phyloP scores from a whole-genome alignment of 1,140 invertebrate genomes.

The Trissolcus basalis region DNA sequence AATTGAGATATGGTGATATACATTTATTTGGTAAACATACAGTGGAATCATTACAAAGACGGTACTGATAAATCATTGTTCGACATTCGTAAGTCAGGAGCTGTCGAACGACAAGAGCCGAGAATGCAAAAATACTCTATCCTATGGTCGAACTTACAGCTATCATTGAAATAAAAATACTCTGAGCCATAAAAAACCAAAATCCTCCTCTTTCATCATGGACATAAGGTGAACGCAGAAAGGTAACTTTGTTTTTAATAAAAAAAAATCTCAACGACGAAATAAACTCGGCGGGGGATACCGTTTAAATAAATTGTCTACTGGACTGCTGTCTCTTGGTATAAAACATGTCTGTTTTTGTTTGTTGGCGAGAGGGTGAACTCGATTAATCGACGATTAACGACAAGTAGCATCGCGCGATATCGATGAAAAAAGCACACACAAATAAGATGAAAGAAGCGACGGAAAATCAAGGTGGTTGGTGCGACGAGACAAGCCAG shows the following conservation, averaged over 20 bases:
- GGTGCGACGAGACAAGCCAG: slow-evolving; percentile 55
- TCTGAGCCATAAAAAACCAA: slow-evolving; percentile 49
- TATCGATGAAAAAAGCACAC: slow-evolving; percentile 3
- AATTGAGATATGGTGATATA: slow-evolving; percentile 31
- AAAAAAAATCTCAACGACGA: slow-evolving; percentile 36
- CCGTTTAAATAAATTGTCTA: slow-evolving; percentile 30
- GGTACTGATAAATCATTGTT: slow-evolving; percentile 48
- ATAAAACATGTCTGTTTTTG: no score
- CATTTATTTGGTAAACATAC: slow-evolving; percentile 69
- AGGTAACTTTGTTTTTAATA: neutral
- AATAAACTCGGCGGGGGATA: slow-evolving; percentile 21
- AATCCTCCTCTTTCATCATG: slow-evolving; percentile 36
- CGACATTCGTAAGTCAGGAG: slow-evolving; percentile 43
- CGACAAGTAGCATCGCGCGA: no score
- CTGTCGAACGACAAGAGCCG: slow-evolving; percentile 43
- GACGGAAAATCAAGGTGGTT: slow-evolving; percentile 35
- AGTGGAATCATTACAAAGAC: slow-evolving; percentile 51
- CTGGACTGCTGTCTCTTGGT: neutral
- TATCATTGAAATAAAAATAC: slow-evolving; percentile 55
- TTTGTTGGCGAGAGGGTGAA: no score
- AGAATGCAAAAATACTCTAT: slow-evolving; percentile 54
- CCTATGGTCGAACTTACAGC: slow-evolving; percentile 51
- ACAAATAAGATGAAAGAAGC: slow-evolving; percentile 8
- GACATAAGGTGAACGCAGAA: slow-evolving; percentile 13
- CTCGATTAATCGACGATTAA: no score